phyloP scores from a whole-genome alignment of 2,888 invertebrate genomes.

The Mantis religiosa region DNA sequence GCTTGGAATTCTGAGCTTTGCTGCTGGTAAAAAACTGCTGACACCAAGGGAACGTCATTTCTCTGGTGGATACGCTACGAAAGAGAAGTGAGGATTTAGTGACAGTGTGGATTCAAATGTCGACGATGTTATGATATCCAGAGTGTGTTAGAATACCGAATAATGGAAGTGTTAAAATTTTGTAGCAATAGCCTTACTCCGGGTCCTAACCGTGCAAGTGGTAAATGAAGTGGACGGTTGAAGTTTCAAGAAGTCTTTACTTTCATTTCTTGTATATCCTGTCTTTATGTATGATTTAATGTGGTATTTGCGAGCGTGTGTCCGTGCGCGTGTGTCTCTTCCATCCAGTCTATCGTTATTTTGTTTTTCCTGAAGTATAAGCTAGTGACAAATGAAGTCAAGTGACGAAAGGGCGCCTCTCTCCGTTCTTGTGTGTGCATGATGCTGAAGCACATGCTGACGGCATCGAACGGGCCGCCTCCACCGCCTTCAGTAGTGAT shows the following conservation, averaged over 20 bases:
- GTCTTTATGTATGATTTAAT: no score
- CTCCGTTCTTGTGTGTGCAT: constrained; percentile 1
- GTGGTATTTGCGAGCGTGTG: no score
- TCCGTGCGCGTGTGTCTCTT: no score
- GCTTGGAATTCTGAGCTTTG: background rate
- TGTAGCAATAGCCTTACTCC: constrained; percentile 42
- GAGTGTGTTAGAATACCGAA: background rate
- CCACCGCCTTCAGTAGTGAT: constrained; percentile 34
- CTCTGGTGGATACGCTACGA: background rate
- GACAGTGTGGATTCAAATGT: background rate
- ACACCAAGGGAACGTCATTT: background rate
- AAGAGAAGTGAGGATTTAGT: background rate
- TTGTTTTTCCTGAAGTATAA: background rate
- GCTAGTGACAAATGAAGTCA: background rate
- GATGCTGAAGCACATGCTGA: constrained; percentile 71
- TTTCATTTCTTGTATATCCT: no score
- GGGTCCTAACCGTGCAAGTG: constrained; percentile 23
- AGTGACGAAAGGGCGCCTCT: background rate
- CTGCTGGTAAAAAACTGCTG: background rate
- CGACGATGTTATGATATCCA: background rate
- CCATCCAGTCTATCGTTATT: no score
- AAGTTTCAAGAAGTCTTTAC: background rate
- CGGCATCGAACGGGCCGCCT: constrained; percentile 43
- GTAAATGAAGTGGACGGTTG: background rate
- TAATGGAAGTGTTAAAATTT: constrained; percentile 20